Conservation (phyloP, 2,797 vertebrate species). For the Smutsia temminckii region DNA sequence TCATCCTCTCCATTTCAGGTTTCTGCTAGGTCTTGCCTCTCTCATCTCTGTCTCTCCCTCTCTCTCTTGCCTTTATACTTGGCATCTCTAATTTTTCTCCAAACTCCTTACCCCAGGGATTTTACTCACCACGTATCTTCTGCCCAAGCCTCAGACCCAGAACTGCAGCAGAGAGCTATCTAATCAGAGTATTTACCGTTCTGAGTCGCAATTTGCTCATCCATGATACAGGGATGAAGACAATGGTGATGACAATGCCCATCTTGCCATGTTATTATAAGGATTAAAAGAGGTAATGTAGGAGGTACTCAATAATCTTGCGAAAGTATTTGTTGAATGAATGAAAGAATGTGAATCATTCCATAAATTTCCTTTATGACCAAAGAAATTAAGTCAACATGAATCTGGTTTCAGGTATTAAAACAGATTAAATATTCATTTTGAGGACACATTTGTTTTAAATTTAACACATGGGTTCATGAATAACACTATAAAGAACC, state of each 20-base stretch:
- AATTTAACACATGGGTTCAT: conserved; percentile 73
- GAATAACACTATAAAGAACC: conserved; percentile 77
- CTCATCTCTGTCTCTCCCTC: background rate
- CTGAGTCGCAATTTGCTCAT: background rate
- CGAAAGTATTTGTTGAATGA: conserved; percentile 64
- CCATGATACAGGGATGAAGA: background rate
- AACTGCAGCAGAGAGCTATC: background rate
- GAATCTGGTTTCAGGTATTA: conserved; percentile 67
- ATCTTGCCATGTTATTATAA: background rate
- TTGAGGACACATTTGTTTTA: conserved; percentile 72
- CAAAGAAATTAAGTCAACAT: conserved; percentile 71
- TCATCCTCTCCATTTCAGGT: background rate
- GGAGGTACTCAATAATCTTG: background rate
- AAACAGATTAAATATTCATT: conserved; percentile 65
- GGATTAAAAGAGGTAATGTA: conserved; percentile 19
- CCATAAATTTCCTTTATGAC: conserved; percentile 60
- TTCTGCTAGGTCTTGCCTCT: background rate
- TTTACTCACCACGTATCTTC: background rate
- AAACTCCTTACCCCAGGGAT: background rate
- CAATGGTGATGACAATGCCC: background rate
- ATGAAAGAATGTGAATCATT: conserved; percentile 46
- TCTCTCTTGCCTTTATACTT: background rate
- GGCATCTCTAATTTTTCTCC: background rate
- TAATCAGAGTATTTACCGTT: background rate
- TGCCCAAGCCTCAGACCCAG: background rate